A percentile compares a stretch with the other conserved stretches of the same genome.
These are phyloP conservation scores for Drosophila percnosoma DNA, from an alignment of 2,888 invertebrate genomes.

Conservation along the genomic window DNA sequence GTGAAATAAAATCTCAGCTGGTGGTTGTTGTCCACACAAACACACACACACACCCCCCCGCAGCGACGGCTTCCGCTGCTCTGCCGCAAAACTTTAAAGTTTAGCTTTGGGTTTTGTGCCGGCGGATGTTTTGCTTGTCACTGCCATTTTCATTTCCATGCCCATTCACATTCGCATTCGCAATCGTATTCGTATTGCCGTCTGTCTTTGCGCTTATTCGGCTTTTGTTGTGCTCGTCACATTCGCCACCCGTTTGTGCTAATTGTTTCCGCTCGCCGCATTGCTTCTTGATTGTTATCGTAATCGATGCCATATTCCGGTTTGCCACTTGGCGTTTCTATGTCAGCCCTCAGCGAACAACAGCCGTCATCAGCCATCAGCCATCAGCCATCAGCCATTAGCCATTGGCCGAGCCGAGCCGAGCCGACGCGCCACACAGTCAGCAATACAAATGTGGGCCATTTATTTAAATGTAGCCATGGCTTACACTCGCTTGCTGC, in stretches of 20 bases:
- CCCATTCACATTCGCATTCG: constrained; percentile 20
- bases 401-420: constrained; percentile 7
- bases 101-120: constrained; percentile 52
- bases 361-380: background rate
- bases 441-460: constrained; percentile 58
- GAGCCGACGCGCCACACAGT: constrained; percentile 15
- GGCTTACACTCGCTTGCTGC: constrained; percentile 20
- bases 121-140: constrained; percentile 72
- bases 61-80: constrained; percentile 55
- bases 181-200: constrained; percentile 4
- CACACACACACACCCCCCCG: background rate
- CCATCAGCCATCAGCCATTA: constrained; percentile 13
- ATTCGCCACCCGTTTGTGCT: constrained; percentile 57
- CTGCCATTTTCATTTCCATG: constrained; percentile 37
- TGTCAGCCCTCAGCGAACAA: constrained; percentile 51
- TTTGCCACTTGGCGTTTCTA: constrained; percentile 67
- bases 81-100: constrained; percentile 38
- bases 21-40: constrained; percentile 2
- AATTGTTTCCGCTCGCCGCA: constrained; percentile 74
- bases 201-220: constrained; percentile 33
- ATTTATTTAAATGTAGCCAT: constrained; percentile 45
- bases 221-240: constrained; percentile 74
- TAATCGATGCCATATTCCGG: constrained; percentile 72
- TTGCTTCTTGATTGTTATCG: constrained; percentile 63
- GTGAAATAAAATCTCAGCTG: constrained; percentile 48